Evolutionary conservation across 2,888 invertebrate species (phyloP), one percentile per base, ranked within the genome.

Genomic region (Halictus quadricinctus): DNA sequence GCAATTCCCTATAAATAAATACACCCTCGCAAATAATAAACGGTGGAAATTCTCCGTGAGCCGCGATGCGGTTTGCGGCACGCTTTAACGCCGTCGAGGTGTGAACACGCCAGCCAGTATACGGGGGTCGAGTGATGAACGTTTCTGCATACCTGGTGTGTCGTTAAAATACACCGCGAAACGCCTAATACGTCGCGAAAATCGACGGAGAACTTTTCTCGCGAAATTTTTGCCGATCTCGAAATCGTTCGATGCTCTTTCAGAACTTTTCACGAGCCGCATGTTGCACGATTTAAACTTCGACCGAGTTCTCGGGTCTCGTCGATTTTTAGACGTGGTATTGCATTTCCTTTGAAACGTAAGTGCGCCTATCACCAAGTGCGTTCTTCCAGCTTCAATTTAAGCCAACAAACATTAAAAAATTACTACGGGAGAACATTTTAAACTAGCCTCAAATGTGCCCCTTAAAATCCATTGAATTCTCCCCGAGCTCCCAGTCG

Each of bases 1-100:
- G 54, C 80, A 64, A 76, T 75, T 80, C 66, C 66, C 60, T 73
- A 81, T 84, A 86, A 84, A 86, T 85, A 84, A 86, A 84, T 84
- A 86, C 81, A 43, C 43, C 43, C 75, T 72, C 66, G 77, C 75
- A 86, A 86, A 86, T 86, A 79, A 85, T 76, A 78, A 80, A 84
- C 79, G 79, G 70, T 18, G 70, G 72, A 54, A 85, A 76, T 83
- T 76, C 46, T 36, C 29, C 50, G 64, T 46, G 60, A 48, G 25
- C 77, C 74, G 29, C 75, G 80, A 41, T 76, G 80, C 76, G 80
- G 76, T 81, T 78, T 81, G 80, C 74, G 84, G 80, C 54, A 6
- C 54, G 64, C 58, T 75, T 77, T 72, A 75, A 50, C 75, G 75
- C 29, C 72, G 66, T 10, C 54, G 72, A 72, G 58, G 50, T 66